Evolutionary conservation across 2,888 invertebrate species (phyloP).

Genomic region (Belgica antarctica): DNA sequence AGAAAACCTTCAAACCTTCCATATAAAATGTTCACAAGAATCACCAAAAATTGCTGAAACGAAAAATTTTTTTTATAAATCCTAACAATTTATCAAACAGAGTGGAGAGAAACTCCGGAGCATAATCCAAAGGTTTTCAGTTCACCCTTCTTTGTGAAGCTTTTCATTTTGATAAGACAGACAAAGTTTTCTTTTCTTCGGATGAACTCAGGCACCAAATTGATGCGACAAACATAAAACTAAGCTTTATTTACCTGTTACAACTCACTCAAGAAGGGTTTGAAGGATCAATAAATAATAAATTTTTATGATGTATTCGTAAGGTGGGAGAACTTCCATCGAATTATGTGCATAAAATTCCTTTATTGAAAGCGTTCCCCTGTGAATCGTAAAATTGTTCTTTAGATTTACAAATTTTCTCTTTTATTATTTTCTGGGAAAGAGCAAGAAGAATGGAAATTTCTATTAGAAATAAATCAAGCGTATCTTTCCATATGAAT

Average conservation of each 20-base stretch:
- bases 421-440: neutral
- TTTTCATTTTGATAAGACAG: neutral
- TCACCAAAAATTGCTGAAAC: too few relatives aligned
- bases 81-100: too few relatives aligned
- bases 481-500: neutral
- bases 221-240: neutral
- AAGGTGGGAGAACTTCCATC: neutral
- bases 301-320: slow-evolving; percentile 21
- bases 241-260: slow-evolving; percentile 23
- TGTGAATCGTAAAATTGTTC: slow-evolving; percentile 22
- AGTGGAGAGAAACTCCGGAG: neutral
- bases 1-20: too few relatives aligned
- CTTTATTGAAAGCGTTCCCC: slow-evolving; percentile 28
- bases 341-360: slow-evolving; percentile 25
- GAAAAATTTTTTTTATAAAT: too few relatives aligned
- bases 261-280: slow-evolving; percentile 21
- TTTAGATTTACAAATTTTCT: slow-evolving; percentile 21
- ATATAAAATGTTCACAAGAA: too few relatives aligned
- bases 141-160: too few relatives aligned
- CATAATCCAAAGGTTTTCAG: neutral
- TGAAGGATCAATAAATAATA: slow-evolving; percentile 35
- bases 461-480: slow-evolving; percentile 19
- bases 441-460: neutral
- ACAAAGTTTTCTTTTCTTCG: too few relatives aligned
- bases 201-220: neutral